A percentile compares a stretch with the other conserved stretches of the same genome.
These are phyloP conservation scores for Operophtera brumata DNA, from an alignment of 2,888 invertebrate species.

Conservation along the genomic window DNA sequence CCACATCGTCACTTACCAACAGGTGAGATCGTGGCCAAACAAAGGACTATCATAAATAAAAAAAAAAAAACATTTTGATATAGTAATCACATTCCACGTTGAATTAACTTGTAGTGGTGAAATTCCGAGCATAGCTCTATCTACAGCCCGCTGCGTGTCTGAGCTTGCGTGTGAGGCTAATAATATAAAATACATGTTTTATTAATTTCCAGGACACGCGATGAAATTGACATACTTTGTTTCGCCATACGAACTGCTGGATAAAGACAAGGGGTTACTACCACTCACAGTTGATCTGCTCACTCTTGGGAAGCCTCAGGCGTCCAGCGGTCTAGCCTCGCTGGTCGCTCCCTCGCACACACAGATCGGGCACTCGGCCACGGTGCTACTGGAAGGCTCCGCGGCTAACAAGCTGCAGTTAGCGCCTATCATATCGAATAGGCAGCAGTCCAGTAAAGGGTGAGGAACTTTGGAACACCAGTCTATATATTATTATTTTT, in stretches of 20 bases:
- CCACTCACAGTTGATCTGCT: slow-evolving; percentile 89
- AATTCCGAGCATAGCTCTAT: too few species aligned
- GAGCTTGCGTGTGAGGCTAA: too few species aligned
- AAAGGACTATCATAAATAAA: too few species aligned
- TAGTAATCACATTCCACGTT: too few species aligned
- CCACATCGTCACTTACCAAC: too few species aligned
- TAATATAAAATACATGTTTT: background rate
- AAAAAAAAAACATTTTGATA: too few species aligned
- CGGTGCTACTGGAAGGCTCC: slow-evolving; percentile 94
- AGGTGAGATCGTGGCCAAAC: too few species aligned
- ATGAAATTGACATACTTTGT: slow-evolving; percentile 97
- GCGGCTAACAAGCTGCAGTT: slow-evolving; percentile 91
- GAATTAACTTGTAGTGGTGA: too few species aligned
- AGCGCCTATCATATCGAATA: slow-evolving; percentile 84
- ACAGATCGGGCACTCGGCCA: slow-evolving; percentile 91
- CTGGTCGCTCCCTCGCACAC: slow-evolving; percentile 74
- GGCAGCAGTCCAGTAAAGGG: slow-evolving; percentile 87
- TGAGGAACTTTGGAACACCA: slow-evolving; percentile 48
- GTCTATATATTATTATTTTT: too few species aligned
- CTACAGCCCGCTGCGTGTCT: too few species aligned
- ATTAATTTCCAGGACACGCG: slow-evolving; percentile 86
- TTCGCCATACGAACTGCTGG: slow-evolving; percentile 94
- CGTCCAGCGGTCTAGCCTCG: slow-evolving; percentile 60
- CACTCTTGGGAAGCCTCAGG: slow-evolving; percentile 68
- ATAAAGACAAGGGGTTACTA: slow-evolving; percentile 87